phyloP scores from a whole-genome alignment of 2,888 invertebrate species.

The Eristalis intricaria region DNA sequence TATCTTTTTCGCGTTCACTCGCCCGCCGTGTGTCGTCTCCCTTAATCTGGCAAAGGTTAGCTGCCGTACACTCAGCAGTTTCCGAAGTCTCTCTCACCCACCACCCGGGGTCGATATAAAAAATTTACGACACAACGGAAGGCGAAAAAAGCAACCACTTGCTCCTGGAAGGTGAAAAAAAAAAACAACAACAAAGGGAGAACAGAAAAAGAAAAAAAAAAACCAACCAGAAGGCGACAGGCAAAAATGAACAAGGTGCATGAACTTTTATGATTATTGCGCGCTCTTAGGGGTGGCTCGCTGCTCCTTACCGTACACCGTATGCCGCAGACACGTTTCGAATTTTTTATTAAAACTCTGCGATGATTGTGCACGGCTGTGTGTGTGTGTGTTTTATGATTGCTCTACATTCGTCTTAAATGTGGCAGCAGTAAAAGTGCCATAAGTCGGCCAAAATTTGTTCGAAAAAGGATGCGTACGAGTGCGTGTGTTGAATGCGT shows the following conservation, averaged over 20 bases:
- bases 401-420: slow-evolving; percentile 62
- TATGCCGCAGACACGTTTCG: slow-evolving; percentile 58
- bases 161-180: not conserved
- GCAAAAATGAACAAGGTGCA: slow-evolving; percentile 69
- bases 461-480: slow-evolving; percentile 31
- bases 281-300: slow-evolving; percentile 29
- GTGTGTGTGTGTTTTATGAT: slow-evolving; percentile 53
- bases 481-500: slow-evolving; percentile 9
- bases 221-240: slow-evolving; percentile 43
- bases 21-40: not conserved
- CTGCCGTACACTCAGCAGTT: slow-evolving; percentile 15
- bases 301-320: not conserved
- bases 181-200: slow-evolving; percentile 12
- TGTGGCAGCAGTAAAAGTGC: slow-evolving; percentile 46
- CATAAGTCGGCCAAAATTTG: slow-evolving; percentile 58
- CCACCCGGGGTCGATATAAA: slow-evolving; percentile 14
- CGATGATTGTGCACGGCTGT: slow-evolving; percentile 10
- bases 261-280: slow-evolving; percentile 71
- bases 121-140: slow-evolving; percentile 43
- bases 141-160: slow-evolving; percentile 10
- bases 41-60: not conserved
- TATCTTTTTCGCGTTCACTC: slow-evolving; percentile 11
- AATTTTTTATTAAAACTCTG: slow-evolving; percentile 59
- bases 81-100: slow-evolving; percentile 8
- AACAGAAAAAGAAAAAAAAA: not conserved